A percentile compares a stretch with the other conserved stretches of the same genome.
Conservation (phyloP, 2,888 invertebrate species). For the Incurvaria masculella region DNA sequence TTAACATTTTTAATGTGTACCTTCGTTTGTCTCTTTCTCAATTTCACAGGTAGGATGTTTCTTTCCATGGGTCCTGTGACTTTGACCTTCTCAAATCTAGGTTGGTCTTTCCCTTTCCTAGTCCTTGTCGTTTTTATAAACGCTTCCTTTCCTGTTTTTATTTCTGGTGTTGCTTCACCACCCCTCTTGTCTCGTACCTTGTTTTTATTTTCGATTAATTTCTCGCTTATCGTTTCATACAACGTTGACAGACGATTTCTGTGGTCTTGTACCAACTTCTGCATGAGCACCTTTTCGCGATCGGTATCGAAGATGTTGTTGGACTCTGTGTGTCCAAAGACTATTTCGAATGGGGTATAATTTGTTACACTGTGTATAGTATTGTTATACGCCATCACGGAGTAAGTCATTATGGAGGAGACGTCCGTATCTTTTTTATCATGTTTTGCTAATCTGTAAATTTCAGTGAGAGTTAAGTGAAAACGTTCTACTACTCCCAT, state of each 20-base stretch:
- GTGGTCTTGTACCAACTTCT: background rate
- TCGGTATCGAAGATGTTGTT: background rate
- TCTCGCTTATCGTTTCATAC: background rate
- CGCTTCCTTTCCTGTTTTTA: background rate
- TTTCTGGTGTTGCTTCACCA: background rate
- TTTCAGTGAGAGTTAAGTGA: background rate
- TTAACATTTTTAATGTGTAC: no score
- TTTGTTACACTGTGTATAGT: conserved; percentile 1
- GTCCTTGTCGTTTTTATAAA: no score
- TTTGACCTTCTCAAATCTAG: no score
- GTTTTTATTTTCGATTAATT: background rate
- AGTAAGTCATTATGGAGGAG: conserved; percentile 2
- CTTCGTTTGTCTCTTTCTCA: no score
- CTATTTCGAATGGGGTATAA: conserved; percentile 2
- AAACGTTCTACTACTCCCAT: background rate
- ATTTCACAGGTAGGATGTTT: no score
- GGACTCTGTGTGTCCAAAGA: conserved; percentile 4
- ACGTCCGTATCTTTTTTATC: conserved; percentile 1
- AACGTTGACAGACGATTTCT: background rate
- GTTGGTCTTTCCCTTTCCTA: no score
- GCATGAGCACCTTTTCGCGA: background rate
- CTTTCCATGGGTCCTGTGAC: no score
- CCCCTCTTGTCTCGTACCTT: background rate
- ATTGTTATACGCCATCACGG: conserved; percentile 4
- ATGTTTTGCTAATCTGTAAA: conserved; percentile 2